Evolutionary conservation across 30 jellyfish, hydroid and myxozoan genomes (phyloP).

Genomic region (Phacellophora camtschatica): DNA sequence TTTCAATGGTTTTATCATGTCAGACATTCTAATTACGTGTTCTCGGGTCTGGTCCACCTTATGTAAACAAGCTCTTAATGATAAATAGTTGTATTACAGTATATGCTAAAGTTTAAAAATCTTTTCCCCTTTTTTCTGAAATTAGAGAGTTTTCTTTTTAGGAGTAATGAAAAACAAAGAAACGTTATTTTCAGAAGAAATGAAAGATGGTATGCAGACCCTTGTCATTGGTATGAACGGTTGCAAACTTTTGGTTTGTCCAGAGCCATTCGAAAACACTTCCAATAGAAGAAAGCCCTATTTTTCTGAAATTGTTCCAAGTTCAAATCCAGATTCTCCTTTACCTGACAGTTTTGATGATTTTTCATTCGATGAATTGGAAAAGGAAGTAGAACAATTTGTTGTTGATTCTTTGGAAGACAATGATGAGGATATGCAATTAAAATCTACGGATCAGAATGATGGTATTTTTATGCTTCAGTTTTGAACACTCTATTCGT

Average conservation of each 20-base stretch:
- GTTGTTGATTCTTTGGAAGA: not conserved
- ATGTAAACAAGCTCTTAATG: no score
- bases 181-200: not conserved
- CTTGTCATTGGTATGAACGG: not conserved
- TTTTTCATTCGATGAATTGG: not conserved
- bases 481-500: not conserved
- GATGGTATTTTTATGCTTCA: not conserved
- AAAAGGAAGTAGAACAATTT: not conserved
- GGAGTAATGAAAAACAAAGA: no score
- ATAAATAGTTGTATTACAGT: no score
- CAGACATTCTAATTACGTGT: no score
- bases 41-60: no score
- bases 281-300: not conserved
- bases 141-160: no score
- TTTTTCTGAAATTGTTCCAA: conserved; percentile 11
- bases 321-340: conserved; percentile 68
- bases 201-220: not conserved
- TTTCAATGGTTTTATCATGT: no score
- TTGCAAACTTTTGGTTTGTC: not conserved
- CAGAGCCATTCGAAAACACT: not conserved
- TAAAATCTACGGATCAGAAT: not conserved
- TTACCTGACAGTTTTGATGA: conserved; percentile 28
- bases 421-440: not conserved
- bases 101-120: no score
- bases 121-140: no score